A percentile compares a stretch with the other conserved stretches of the same genome.
Conservation (phyloP, 2,113 vertebrate genomes). For the Ifrita kowaldi region DNA sequence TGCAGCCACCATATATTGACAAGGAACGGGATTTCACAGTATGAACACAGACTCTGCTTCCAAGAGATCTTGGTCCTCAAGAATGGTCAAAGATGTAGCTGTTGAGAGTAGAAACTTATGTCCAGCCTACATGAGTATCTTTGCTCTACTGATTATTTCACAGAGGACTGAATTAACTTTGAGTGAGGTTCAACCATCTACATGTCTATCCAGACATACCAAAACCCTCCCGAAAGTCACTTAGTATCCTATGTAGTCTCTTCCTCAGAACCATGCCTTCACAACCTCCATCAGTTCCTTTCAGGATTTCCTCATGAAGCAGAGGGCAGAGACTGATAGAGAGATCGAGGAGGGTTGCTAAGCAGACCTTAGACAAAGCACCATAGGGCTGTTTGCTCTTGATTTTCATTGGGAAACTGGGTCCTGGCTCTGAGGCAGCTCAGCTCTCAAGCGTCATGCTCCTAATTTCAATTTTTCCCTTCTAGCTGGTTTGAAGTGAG, state of each 20-base stretch:
- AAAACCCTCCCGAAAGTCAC: neutral
- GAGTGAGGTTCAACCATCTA: neutral
- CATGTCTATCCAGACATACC: neutral
- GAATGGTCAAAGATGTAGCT: neutral
- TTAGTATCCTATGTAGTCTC: neutral
- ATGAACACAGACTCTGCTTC: neutral
- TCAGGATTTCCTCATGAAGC: neutral
- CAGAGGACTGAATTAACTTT: neutral
- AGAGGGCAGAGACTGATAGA: neutral
- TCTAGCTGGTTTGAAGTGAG: neutral
- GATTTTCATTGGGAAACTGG: neutral
- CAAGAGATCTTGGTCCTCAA: neutral
- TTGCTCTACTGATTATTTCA: neutral
- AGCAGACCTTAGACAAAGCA: neutral
- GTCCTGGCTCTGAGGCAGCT: neutral
- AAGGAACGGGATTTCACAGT: neutral
- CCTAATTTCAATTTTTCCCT: neutral
- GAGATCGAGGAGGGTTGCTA: neutral
- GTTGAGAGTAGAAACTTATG: rapidly evolving
- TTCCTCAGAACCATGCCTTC: neutral
- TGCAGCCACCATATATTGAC: neutral
- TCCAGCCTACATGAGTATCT: neutral
- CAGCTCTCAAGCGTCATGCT: neutral
- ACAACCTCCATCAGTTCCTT: neutral
- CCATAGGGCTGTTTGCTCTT: neutral